phyloP scores from a whole-genome alignment of 1,140 invertebrate species.

The Chrysopa pallens region DNA sequence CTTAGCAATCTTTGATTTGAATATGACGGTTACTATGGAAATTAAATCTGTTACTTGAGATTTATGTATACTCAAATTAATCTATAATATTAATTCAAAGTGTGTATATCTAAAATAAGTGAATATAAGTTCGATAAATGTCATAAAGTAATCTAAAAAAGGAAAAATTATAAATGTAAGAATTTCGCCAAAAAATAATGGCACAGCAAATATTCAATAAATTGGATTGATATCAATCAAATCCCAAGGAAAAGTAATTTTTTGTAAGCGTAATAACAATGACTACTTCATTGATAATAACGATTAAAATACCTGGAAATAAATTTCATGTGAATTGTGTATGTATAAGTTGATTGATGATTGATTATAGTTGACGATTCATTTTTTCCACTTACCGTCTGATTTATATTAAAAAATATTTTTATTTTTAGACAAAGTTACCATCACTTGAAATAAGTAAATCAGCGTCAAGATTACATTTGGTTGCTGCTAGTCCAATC shows the following conservation, averaged over 20 bases:
- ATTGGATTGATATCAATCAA: background rate
- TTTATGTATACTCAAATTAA: too few species aligned
- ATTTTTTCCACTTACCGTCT: background rate
- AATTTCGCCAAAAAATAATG: too few species aligned
- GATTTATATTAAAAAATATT: constrained; percentile 1
- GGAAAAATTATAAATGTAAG: too few species aligned
- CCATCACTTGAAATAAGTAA: constrained; percentile 17
- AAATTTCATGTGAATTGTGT: background rate
- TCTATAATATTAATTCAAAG: too few species aligned
- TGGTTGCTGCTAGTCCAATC: constrained; percentile 17
- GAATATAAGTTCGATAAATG: too few species aligned
- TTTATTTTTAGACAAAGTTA: constrained; percentile 12
- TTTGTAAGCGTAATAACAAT: background rate
- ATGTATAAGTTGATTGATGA: background rate
- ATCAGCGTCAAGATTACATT: constrained; percentile 15
- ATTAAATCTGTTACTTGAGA: too few species aligned
- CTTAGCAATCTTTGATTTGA: too few species aligned
- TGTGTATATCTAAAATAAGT: too few species aligned
- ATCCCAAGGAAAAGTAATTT: background rate
- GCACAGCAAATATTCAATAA: too few species aligned
- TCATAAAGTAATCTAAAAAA: too few species aligned
- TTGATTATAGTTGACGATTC: background rate
- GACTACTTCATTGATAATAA: constrained; percentile 1
- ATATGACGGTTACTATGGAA: too few species aligned
- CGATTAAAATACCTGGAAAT: background rate